Conservation (phyloP, 2,888 invertebrate genomes). For the Cotesia congregata region DNA sequence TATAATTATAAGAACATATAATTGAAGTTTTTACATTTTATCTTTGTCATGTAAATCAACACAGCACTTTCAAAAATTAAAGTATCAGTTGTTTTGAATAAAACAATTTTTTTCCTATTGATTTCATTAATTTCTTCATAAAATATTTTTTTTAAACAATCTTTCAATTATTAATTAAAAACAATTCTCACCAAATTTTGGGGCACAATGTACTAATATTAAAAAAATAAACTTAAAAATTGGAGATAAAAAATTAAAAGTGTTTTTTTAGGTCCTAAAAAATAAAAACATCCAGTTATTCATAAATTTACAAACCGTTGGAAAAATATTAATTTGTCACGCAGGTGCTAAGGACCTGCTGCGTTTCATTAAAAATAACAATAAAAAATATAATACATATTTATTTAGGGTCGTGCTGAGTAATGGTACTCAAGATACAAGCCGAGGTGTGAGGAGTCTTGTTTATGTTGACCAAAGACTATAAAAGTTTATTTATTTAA, state of each 20-base stretch:
- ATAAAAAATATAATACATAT: slow-evolving; percentile 42
- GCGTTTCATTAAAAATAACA: not conserved
- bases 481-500: slow-evolving; percentile 18
- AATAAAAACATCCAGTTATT: not conserved
- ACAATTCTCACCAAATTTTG: no score
- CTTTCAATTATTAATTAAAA: no score
- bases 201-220: not conserved
- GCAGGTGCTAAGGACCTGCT: slow-evolving; percentile 5
- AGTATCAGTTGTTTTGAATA: no score
- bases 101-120: no score
- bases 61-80: no score
- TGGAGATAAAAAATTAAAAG: not conserved
- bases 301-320: not conserved
- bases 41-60: no score
- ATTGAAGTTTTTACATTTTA: no score
- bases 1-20: no score
- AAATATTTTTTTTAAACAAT: no score
- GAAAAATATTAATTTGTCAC: not conserved
- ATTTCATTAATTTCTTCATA: no score
- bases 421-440: slow-evolving; percentile 39
- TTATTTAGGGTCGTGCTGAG: slow-evolving; percentile 40
- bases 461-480: slow-evolving; percentile 44
- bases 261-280: not conserved
- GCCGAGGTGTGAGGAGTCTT: slow-evolving; percentile 42
- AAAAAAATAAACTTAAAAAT: not conserved